Base-by-base conservation (phyloP, 2,888 invertebrate species). In the Drosophila kokeensis region DNA sequence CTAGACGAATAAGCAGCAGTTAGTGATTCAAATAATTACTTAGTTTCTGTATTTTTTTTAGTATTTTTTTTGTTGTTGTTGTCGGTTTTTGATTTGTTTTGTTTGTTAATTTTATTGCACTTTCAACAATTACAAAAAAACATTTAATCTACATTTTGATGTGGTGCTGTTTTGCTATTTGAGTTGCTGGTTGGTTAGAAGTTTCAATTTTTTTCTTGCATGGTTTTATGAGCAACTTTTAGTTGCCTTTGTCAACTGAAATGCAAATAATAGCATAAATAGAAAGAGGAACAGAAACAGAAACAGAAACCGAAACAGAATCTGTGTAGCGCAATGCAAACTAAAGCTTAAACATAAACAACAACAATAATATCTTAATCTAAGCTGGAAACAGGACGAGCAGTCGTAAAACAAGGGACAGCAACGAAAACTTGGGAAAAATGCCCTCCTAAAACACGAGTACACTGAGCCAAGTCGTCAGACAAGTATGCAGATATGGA, bases 1-100 rank as follows among this genome's bases (percentile, higher is more conserved):
- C 69, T 81, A 76, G 77, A 80, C 55, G 76, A 83, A 83, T 69
- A 81, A 85, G 83, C 81, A 78, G 70, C 67, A 55, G 40, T 52
- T 63, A 53, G 65, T 57, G 49, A 55, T 52, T 45, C 32, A 34
- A 45, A 52, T 30, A 34, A 36, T 57, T 59, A 45, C 69, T 53
- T 53, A 36, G 29, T 63, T 36, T 54, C 38, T 53, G 24, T 69
- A 52, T 69, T 73, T 60, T 38, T 27, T 62, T 21, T 54, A 42
- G n/a, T n/a, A n/a, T n/a, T 42, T 15, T 36, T 38, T 29, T 27
- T 30, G 10, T 6, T 5, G 30, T 45, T 29, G 13, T 8, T 55
- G 5, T 55, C 15, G n/a, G 18, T n/a, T 49, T 49, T 49, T 24
- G 27, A 27, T 50, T 50, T 45, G 34, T 6, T 30, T 30, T 30